These are phyloP conservation scores for Diadema setosum DNA, from an alignment of 35 echinoderm and acorn worm species.

Conservation along the genomic window DNA sequence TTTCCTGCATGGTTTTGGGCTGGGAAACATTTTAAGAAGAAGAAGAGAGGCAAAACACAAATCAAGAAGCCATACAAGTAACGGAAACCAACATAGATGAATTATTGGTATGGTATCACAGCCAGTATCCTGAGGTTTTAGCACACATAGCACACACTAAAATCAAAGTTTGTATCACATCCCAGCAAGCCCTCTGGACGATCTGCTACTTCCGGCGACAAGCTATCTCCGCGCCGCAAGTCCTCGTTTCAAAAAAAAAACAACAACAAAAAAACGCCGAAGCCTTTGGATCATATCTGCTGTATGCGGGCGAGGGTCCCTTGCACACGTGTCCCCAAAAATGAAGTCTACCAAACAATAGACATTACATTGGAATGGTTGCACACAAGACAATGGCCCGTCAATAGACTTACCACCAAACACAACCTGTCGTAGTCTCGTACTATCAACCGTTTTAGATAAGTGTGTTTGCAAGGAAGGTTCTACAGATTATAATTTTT, in stretches of 20 bases:
- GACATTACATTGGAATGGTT: slow-evolving; percentile 15
- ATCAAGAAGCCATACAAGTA: no score
- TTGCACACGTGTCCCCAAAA: slow-evolving; percentile 20
- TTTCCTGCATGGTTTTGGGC: no score
- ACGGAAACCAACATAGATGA: background rate
- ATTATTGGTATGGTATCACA: background rate
- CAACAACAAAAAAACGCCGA: no score
- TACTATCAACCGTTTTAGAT: no score
- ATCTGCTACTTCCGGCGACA: background rate
- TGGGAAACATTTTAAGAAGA: no score
- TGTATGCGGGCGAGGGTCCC: background rate
- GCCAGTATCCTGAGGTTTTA: background rate
- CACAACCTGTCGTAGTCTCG: background rate
- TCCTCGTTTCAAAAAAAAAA: no score
- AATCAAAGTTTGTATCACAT: background rate
- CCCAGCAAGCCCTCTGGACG: background rate
- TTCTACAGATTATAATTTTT: no score
- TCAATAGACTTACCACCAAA: background rate
- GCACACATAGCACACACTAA: background rate
- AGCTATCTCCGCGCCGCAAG: background rate
- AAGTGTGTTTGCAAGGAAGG: no score
- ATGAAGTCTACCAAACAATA: slow-evolving; percentile 22
- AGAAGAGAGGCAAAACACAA: no score
- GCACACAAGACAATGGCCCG: background rate
- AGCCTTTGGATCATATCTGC: background rate